Evolutionary conservation across 1,140 invertebrate species (phyloP), one percentile per base, ranked within the genome.

Genomic region (Chironomus striatipennis): DNA sequence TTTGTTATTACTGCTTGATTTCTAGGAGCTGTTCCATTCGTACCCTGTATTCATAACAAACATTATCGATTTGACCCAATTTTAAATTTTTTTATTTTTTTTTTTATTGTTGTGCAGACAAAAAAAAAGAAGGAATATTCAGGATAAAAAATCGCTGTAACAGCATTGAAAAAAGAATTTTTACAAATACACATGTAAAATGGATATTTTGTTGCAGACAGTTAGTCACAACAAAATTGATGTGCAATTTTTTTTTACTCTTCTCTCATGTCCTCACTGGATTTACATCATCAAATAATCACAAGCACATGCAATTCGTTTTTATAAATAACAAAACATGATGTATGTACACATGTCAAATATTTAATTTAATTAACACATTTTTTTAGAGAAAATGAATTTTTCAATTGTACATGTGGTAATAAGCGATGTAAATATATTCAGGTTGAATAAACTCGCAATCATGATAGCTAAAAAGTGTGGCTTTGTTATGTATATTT

Each of bases 31-130:
- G n/a, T 57, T n/a, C n/a, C n/a, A n/a, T n/a, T 57, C 47, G 24
- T 34, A 2, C 24, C 47, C 47, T n/a, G 47, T 57, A 57, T 57
- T 57, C 47, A 57, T 57, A 57, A 70, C 17, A 70, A 70, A 70
- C 65, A 70, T 70, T 70, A 70, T 70, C 18, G 65, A 70, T 70
- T 70, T 70, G 65, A 70, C 65, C 65, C 20, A 70, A 57, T 57
- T 57, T 57, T 57, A 12, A 15, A 5, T 12, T 12, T n/a, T 57
- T n/a, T n/a, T 57, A 15, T 57, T 12, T 15, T 12, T 9, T 47
- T 47, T 12, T 47, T 12, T n/a, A n/a, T n/a, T 34, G 24, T 34
- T 34, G 1, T 57, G n/a, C n/a, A 57, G 47, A 12, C 4, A 57
- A 15, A 57, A 57, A 47, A 47, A 47, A 47, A 3, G 15, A 12